Evolutionary conservation across 2,113 vertebrate species (phyloP).

Genomic region (Amazona vittata): DNA sequence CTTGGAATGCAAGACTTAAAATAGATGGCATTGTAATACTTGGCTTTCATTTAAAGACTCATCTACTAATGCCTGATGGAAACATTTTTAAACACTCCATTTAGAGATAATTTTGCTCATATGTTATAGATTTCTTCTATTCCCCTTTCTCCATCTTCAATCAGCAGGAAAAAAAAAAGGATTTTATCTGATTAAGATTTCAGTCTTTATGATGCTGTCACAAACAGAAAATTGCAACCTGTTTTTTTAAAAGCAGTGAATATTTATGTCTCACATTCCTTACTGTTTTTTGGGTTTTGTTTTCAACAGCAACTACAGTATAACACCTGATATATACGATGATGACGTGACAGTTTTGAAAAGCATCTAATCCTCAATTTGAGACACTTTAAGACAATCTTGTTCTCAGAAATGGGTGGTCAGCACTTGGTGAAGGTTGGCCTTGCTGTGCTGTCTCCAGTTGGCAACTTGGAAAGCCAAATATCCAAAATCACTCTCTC

Average conservation of each 20-base stretch:
- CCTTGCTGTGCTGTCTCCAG: not conserved
- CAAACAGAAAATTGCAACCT: not conserved
- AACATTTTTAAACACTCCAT: conserved; percentile 52
- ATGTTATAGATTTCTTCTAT: conserved; percentile 21
- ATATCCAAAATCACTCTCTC: not conserved
- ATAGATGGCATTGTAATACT: conserved; percentile 53
- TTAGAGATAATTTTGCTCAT: conserved; percentile 33
- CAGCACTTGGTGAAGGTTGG: not conserved
- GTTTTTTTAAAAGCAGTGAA: not conserved
- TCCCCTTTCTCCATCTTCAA: not conserved
- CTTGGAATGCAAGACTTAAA: conserved; percentile 59
- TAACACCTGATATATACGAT: not conserved
- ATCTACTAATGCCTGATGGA: conserved; percentile 50
- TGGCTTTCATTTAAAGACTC: conserved; percentile 58
- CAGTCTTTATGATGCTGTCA: not conserved
- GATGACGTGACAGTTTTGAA: not conserved
- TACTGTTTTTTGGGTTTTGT: not conserved
- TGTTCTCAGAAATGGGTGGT: not conserved
- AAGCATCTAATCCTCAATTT: not conserved
- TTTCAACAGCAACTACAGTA: not conserved
- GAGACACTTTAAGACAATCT: not conserved
- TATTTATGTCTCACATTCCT: not conserved
- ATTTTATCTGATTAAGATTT: not conserved
- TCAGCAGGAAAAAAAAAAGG: not conserved
- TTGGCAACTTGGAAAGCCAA: not conserved